Base-by-base conservation (phyloP, 23 tunicate species). In the Trididemnum clinides region DNA sequence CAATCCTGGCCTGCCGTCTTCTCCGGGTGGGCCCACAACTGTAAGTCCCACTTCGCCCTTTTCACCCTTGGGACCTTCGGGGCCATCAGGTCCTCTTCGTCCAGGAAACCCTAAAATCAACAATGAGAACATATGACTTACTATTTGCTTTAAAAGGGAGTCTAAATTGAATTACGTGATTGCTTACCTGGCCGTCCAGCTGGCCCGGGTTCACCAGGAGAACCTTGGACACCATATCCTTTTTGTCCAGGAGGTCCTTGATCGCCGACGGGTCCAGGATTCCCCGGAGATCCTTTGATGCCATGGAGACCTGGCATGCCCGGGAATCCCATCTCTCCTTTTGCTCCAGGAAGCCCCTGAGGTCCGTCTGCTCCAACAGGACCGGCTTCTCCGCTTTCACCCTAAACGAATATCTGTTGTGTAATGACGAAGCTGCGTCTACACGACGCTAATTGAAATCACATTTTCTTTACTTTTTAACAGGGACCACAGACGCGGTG, bases 61-160 rank as follows among this genome's bases (percentile, higher is more conserved):
- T 51, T 85, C 94, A 33, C 98, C 98, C 22, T 83, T 51, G 12
- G 76, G 84, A 30, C 98, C 98, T 2, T 64, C 66, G 28, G 51
- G 87, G 0, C 98, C 98, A 12, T 90, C 82, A 0, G 33, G 59
- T 0, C 98, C 98, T 66, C 90, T 81, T 18, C 20, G 57, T 4
- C 98, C 98, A 62, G 86, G 86, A 2, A 83, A 28, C 7, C 97
- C 97, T 92, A 57, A 19, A n/a, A n/a, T n/a, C n/a, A n/a, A n/a
- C n/a, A n/a, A n/a, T n/a, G n/a, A n/a, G n/a, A n/a, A n/a, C n/a
- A n/a, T n/a, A 44, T 44, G 54, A 7, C 54, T 44, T 15, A 10
- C 54, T 15, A 7, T 44, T 44, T 15, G 54, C 10, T 7, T 7
- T 44, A 44, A 10, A 44, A 10, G 54, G 12, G 54, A 44, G 10